Evolutionary conservation across 2,888 invertebrate genomes (phyloP), one percentile per base, ranked within the genome.

Genomic region (Cryptosula pallasiana): DNA sequence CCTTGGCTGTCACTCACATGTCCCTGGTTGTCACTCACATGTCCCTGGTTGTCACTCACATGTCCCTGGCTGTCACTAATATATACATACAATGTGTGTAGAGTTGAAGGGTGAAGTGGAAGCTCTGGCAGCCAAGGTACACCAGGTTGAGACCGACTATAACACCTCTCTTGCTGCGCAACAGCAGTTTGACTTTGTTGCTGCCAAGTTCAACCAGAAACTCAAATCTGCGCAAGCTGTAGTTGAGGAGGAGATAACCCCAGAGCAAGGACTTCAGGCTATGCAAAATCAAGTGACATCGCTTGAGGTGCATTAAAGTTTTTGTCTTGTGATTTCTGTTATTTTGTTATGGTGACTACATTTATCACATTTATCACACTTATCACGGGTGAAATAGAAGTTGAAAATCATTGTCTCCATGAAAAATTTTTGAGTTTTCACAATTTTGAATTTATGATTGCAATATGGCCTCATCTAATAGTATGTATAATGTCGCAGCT

Each of bases 191-290:
- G 63, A 34, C 25, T 63, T 32, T n/a, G n/a, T n/a, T 27, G 13
- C 25, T 32, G 63, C 63, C 63, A 63, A 63, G 63, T 63, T 63
- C 27, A 5, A 63, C n/a, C 63, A 63, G 32, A 63, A 63, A 32
- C 29, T 63, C 9, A 63, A 63, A 27, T 63, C 63, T 32, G 29
- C 63, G n/a, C 25, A 63, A 32, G 32, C 63, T 25, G 63, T 63
- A 16, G 32, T 32, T 32, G 34, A 63, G 32, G 63, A 63, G 63
- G 29, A 32, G 32, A 63, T 63, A 63, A 16, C 27, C n/a, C 63
- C 63, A n/a, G 63, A 63, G 63, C 63, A 63, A 63, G 63, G 63
- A 25, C 63, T 63, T 29, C 32, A 63, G 34, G 63, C 63, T 63
- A 63, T 63, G 63, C 63, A 34, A 27, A 27, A n/a, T 9, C 63